phyloP scores from a whole-genome alignment of 2,888 invertebrate species.

The Lasioglossum leucozonium region DNA sequence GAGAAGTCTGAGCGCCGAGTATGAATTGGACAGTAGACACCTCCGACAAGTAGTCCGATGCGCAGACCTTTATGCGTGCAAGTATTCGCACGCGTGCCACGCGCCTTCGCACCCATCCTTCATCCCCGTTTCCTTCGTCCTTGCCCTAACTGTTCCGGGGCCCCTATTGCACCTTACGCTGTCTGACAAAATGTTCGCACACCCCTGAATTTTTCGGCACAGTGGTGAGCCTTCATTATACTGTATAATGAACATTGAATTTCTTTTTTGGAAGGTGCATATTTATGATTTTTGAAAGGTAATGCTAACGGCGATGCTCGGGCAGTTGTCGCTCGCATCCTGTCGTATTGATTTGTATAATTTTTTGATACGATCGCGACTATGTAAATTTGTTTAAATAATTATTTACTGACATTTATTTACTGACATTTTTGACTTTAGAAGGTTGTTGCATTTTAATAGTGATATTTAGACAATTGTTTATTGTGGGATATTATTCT shows the following conservation, averaged over 20 bases:
- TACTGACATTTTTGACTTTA: background rate
- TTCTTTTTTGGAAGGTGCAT: background rate
- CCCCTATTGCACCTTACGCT: slow-evolving; percentile 1
- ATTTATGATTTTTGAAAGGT: background rate
- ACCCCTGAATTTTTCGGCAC: slow-evolving; percentile 21
- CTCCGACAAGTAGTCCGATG: no score
- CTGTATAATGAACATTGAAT: background rate
- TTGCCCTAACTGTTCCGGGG: background rate
- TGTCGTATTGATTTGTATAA: background rate
- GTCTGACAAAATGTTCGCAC: background rate
- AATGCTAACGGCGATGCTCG: background rate
- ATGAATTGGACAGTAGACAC: no score
- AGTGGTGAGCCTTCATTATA: slow-evolving; percentile 12
- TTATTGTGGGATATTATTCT: background rate
- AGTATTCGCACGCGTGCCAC: slow-evolving; percentile 62
- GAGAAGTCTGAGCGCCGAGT: no score
- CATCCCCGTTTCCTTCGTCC: slow-evolving; percentile 13
- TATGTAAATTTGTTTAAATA: background rate
- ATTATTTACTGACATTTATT: no score
- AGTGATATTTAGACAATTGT: background rate
- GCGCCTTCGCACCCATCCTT: slow-evolving; percentile 52
- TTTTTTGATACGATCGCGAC: background rate
- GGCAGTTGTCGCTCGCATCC: background rate
- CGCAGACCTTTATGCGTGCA: no score
- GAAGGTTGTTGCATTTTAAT: background rate